Evolutionary conservation across 2,113 vertebrate species (phyloP), one percentile per base, ranked within the genome.

Genomic region (Dromiciops gliroides): DNA sequence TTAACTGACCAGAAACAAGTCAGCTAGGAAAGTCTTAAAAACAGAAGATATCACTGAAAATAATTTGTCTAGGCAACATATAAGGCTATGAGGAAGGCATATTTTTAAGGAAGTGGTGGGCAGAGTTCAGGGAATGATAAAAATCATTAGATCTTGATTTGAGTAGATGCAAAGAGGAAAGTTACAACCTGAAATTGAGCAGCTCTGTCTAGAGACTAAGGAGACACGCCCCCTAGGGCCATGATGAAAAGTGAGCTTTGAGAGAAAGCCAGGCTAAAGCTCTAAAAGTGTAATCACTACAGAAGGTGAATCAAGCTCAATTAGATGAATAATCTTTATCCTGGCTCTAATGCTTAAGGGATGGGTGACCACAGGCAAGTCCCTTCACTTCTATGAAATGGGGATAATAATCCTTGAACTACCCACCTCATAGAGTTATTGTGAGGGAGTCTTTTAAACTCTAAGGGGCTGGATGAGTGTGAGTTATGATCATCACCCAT

Each of bases 181-280:
- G 19, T 88, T 93, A 94, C 90, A 94, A 48, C 67, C 91, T 94
- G 94, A 96, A 96, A 90, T 51, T 89, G 23, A 88, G 48, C 28
- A 23, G 44, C 90, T 96, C 44, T 92, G 48, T 51, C 94, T 96
- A 92, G 92, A 95, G 91, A 53, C 52, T 49, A 49, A 47, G 48
- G 31, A 95, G 56, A 91, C 90, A 94, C 56, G 0, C n/a, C 19
- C 93, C 94, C 67, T 67, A 48, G 89, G 91, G 94, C 94, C 91
- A 8, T 91, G 92, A 90, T 95, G 91, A 93, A 95, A 93, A 94
- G n/a, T 75, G 93, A 95, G 92, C 67, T 92, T 91, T 67, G 28
- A 50, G 51, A 83, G 91, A 95, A 75, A 90, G 83, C 8, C 49
- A 89, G 75, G 19, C 89, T n/a, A 28, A 9, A 25, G 89, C 51